phyloP scores from a whole-genome alignment of 1,140 invertebrate species.

The Scaptodrosophila lebanonensis region DNA sequence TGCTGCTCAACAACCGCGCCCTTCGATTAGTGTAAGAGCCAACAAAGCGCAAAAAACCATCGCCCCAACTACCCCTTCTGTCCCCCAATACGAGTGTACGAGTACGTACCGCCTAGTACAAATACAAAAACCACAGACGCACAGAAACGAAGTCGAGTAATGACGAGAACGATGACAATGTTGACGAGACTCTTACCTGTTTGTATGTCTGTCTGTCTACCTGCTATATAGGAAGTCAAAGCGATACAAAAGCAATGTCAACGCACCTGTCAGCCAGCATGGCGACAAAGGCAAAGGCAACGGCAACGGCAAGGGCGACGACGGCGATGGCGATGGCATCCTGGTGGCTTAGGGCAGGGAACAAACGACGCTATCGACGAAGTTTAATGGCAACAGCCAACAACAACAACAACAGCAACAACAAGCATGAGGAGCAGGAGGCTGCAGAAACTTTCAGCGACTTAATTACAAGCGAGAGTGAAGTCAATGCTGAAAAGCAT shows the following conservation, averaged over 20 bases:
- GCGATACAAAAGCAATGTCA: conserved; percentile 37
- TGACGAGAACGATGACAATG: too few relatives aligned
- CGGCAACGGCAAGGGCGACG: conserved; percentile 13
- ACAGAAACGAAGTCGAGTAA: too few relatives aligned
- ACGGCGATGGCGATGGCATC: conserved; percentile 11
- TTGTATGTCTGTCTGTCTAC: neutral
- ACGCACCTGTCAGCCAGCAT: conserved; percentile 37
- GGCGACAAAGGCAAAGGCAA: conserved; percentile 12
- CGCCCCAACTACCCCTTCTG: too few relatives aligned
- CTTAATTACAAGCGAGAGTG: conserved; percentile 66
- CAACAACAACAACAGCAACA: neutral
- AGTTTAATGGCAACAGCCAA: conserved; percentile 51
- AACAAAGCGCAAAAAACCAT: too few relatives aligned
- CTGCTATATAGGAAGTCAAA: conserved; percentile 34
- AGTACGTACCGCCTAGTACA: too few relatives aligned
- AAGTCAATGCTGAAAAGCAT: conserved; percentile 28
- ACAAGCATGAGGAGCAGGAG: conserved; percentile 14
- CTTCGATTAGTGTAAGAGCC: too few relatives aligned
- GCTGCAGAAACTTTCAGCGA: conserved; percentile 60
- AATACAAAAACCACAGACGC: too few relatives aligned
- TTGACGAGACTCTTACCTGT: too few relatives aligned
- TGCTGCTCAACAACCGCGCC: neutral
- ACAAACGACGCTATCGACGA: conserved; percentile 42
- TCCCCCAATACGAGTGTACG: too few relatives aligned
- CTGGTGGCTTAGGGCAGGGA: too few relatives aligned